phyloP scores from a whole-genome alignment of 2,113 vertebrate species.

The Menidia beryllina region DNA sequence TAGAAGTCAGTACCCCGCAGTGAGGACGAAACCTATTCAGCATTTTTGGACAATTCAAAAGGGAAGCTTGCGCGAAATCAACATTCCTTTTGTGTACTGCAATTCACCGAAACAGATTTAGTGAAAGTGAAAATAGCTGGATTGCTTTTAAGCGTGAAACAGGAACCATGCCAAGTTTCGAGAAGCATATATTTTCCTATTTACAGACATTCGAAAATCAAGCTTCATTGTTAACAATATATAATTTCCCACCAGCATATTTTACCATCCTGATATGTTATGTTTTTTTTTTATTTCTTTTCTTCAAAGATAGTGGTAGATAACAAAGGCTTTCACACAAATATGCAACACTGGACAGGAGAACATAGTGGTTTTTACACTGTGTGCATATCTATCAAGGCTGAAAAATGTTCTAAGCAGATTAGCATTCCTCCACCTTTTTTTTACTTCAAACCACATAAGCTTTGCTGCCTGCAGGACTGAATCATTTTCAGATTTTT shows the following conservation, averaged over 20 bases:
- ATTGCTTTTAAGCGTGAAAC: background rate
- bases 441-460: background rate
- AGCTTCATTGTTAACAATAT: background rate
- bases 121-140: background rate
- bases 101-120: background rate
- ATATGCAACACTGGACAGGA: background rate
- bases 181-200: conserved; percentile 18
- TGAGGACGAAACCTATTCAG: background rate
- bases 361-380: too few relatives aligned
- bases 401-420: too few relatives aligned
- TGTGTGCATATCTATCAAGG: too few relatives aligned
- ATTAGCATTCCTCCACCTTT: background rate
- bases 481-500: background rate
- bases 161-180: conserved; percentile 23
- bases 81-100: background rate
- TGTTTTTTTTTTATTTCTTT: too few relatives aligned
- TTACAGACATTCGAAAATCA: background rate
- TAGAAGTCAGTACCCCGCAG: background rate
- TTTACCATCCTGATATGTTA: too few relatives aligned
- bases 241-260: background rate
- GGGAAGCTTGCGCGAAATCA: background rate
- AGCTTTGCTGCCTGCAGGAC: background rate
- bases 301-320: background rate
- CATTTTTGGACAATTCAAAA: background rate
- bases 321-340: background rate